Evolutionary conservation across 2,888 invertebrate species (phyloP).

Genomic region (Cephus pulcher): DNA sequence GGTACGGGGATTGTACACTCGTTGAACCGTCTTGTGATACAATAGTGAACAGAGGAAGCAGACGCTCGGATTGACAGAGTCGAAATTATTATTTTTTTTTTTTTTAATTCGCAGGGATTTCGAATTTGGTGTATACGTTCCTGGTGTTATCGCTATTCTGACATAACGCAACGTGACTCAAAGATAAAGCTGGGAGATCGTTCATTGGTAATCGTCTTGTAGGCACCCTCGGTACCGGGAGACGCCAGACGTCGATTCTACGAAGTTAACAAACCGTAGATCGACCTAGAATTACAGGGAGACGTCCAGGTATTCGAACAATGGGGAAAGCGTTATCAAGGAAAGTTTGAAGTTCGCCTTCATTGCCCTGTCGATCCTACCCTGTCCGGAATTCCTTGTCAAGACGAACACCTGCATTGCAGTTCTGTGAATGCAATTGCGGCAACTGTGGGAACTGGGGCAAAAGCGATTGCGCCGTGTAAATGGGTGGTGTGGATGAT

Average conservation of each 20-base stretch:
- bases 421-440: slow-evolving; percentile 4
- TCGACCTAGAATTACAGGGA: background rate
- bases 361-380: background rate
- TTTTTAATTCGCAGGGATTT: too few species aligned
- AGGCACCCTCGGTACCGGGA: background rate
- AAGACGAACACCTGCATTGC: background rate
- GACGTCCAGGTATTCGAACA: background rate
- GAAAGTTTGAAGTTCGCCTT: background rate
- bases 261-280: background rate
- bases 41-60: background rate
- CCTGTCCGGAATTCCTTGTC: background rate
- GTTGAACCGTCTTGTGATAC: background rate
- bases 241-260: background rate
- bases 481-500: background rate
- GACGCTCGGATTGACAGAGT: background rate
- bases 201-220: background rate
- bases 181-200: background rate
- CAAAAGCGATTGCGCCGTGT: background rate
- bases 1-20: background rate
- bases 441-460: slow-evolving; percentile 11
- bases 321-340: background rate
- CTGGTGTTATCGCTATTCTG: background rate
- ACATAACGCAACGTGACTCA: background rate
- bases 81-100: too few species aligned
- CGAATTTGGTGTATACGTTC: background rate